Evolutionary conservation across 2,113 vertebrate species (phyloP), one percentile per base, ranked within the genome.

Genomic region (Nibea albiflora): DNA sequence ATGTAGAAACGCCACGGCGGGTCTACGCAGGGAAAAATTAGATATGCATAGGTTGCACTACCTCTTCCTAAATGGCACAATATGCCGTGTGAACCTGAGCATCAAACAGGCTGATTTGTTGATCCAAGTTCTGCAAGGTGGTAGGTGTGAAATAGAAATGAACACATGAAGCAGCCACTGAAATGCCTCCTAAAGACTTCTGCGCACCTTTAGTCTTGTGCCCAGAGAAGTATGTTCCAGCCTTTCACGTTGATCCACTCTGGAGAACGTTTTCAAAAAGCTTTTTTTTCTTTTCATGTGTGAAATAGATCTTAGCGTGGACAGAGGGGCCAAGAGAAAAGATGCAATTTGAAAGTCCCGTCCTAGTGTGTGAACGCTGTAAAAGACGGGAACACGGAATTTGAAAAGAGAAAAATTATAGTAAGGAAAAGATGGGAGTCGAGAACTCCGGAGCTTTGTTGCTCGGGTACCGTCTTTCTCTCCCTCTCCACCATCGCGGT

Each of bases 401-500:
- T 85, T 80, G 57, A 78, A 58, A 60, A 60, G 61, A 67, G 42
- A 53, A 50, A 63, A 62, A 77, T 69, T 14, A 78, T n/a, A 46
- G 54, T 53, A 70, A 62, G 69, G 69, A 67, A 46, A 65, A 88
- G 57, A 69, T 47, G n/a, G 26, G 71, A 81, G 67, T 42, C 47
- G 22, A 76, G 63, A 49, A 67, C 74, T 77, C 22, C 42, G 71
- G 60, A 69, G 67, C 61, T 84, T 77, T 79, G 60, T 83, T 79
- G 56, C 47, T 58, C 11, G 4, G 54, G 61, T 72, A 65, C 81
- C 35, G 19, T 80, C 54, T 69, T 65, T 65, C 60, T 53, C 74
- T 78, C 69, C 67, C 75, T 80, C 63, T 80, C 73, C 11, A 68
- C 73, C 73, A 61, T 79, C 47, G 16, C 71, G 71, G 74, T 84